Evolutionary conservation across 2,888 invertebrate species (phyloP), one percentile per base, ranked within the genome.

Genomic region (Caprella mutica): DNA sequence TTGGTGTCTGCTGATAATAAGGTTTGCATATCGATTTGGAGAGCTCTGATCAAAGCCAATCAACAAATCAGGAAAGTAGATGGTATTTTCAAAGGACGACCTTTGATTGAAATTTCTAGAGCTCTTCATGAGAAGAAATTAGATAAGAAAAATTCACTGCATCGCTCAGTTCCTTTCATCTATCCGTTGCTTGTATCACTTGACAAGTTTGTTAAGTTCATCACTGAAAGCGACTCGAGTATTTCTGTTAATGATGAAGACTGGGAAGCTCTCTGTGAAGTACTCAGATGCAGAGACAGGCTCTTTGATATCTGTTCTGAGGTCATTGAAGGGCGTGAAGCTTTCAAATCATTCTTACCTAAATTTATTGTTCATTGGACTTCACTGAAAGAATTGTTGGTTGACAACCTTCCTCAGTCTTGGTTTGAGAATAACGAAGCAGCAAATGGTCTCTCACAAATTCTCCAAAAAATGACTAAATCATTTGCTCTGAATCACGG

Each of bases 361-460:
- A 52, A 56, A 46, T 24, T 65, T 29, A 53, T 55, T 9, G 56
- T 65, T 24, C 65, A 63, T 44, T 65, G 65, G 65, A 56, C 58
- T 26, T 56, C 58, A 55, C 26, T 61, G 33, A 26, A 56, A 14
- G 60, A 63, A 5, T 52, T 52, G 27, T 42, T 65, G 9, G 55
- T 63, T 12, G 39, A 58, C 17, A 57, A 55, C 26, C 51, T 64
- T 35, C 60, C 60, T 5, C 17, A 14, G 5, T 50, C 60, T n/a
- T 64, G 64, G 64, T 30, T 48, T 30, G 27, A 17, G 6, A 30
- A 17, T n/a, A 2, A 19, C 9, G 48, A 9, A 30, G 17, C 29
- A 12, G 29, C 29, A 5, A 23, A 48, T 21, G 30, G 30, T 19
- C 48, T 48, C 1, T 12, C 17, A 8, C 29, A 48, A 21, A 48